Conservation (phyloP, 2,888 invertebrate genomes). For the Lacanobia oleracea region DNA sequence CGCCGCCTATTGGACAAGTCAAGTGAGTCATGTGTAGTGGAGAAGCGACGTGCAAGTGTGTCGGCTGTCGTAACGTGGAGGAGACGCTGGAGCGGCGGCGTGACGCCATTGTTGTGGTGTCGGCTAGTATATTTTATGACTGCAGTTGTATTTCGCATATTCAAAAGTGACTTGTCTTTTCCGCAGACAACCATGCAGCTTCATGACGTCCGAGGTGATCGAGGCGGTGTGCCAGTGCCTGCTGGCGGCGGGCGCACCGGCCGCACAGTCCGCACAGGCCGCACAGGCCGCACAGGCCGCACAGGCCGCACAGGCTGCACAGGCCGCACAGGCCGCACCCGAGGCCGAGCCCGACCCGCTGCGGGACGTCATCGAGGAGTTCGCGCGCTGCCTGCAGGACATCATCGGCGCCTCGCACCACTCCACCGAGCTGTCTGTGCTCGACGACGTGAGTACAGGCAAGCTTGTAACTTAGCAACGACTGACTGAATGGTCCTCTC, state of each 20-base stretch:
- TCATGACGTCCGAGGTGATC: constrained; percentile 98
- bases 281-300: no score
- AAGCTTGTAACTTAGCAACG: not conserved
- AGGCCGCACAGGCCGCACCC: no score
- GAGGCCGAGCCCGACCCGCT: constrained; percentile 90
- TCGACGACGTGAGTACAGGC: constrained; percentile 64
- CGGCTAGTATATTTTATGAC: not conserved
- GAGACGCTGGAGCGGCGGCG: constrained; percentile 92
- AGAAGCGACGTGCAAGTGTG: constrained; percentile 95
- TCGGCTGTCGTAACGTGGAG: constrained; percentile 99
- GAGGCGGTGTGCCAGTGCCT: constrained; percentile 99
- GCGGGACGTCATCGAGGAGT: constrained; percentile 96
- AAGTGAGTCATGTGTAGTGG: constrained; percentile 63
- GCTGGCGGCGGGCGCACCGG: constrained; percentile 97
- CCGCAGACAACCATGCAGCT: constrained; percentile 95
- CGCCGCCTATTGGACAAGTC: constrained; percentile 60
- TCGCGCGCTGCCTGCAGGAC: constrained; percentile 98
- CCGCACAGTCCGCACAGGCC: no score
- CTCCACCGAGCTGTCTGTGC: constrained; percentile 62
- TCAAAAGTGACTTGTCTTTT: not conserved
- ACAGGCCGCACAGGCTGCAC: no score
- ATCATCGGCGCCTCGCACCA: constrained; percentile 92
- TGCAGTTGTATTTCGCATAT: no score
- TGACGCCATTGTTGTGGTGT: constrained; percentile 48
- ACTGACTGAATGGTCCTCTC: not conserved